Evolutionary conservation across 1,140 invertebrate genomes (phyloP).

Genomic region (Arctopsyche grandis): DNA sequence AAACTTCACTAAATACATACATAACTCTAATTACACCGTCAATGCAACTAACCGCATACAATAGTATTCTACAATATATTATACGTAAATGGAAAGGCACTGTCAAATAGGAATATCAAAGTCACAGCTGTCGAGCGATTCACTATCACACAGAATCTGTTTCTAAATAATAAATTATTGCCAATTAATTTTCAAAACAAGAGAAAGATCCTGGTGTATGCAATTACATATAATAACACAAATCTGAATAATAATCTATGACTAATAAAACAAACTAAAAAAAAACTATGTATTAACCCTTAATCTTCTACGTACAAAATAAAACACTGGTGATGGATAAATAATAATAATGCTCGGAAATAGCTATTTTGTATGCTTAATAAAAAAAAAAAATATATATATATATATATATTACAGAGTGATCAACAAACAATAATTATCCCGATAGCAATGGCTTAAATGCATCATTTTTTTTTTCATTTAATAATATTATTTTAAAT

Average conservation of each 20-base stretch:
- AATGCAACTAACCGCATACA: background rate
- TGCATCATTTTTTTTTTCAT: background rate
- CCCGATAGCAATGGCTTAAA: background rate
- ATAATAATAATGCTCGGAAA: background rate
- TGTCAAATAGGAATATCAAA: constrained; percentile 54
- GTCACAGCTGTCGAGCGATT: constrained; percentile 39
- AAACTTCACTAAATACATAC: background rate
- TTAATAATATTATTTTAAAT: too few relatives aligned
- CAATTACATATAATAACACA: background rate
- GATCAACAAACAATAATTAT: background rate
- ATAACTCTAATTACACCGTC: background rate
- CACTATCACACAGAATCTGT: too few relatives aligned
- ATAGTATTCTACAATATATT: constrained; percentile 41
- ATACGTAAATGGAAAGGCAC: constrained; percentile 53
- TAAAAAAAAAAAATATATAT: too few relatives aligned
- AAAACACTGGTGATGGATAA: background rate
- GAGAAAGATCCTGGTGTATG: constrained; percentile 6
- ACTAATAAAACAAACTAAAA: constrained; percentile 11
- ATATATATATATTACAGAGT: background rate
- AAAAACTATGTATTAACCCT: background rate
- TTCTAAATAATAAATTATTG: background rate
- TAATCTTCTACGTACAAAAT: background rate
- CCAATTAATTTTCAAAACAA: background rate
- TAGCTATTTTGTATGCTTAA: too few relatives aligned
- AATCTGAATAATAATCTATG: background rate